phyloP scores from a whole-genome alignment of 2,797 vertebrate species.

The Labeo calbasu region DNA sequence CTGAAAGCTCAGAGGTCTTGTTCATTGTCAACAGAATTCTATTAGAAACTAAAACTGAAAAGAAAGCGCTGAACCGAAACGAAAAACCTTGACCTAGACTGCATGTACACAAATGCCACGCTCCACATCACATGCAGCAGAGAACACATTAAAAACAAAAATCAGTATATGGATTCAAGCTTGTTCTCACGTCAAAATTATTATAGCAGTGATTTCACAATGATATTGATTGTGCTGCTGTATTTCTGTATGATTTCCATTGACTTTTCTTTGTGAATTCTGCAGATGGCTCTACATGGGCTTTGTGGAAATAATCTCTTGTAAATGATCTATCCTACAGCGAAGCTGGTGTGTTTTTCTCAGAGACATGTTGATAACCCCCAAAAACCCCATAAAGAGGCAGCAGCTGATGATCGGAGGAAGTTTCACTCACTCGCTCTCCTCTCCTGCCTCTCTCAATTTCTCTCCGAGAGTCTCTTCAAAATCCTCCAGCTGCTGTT shows the following conservation, averaged over 20 bases:
- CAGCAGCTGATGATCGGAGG: background rate
- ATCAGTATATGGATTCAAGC: background rate
- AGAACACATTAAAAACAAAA: constrained; percentile 21
- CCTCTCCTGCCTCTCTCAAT: constrained; percentile 84
- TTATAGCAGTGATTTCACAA: background rate
- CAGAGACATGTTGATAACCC: background rate
- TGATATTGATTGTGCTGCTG: background rate
- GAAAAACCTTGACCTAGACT: constrained; percentile 19
- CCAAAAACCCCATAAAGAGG: background rate
- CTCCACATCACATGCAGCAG: background rate
- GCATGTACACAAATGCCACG: background rate
- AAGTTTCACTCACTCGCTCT: constrained; percentile 86
- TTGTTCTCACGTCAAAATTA: background rate
- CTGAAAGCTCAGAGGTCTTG: background rate
- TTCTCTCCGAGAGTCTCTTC: constrained; percentile 91
- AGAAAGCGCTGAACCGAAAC: background rate
- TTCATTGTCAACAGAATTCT: background rate
- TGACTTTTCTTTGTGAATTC: constrained; percentile 1
- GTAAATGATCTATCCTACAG: background rate
- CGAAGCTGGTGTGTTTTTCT: background rate
- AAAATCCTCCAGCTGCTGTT: constrained; percentile 85
- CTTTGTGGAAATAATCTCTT: background rate
- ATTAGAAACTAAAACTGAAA: background rate
- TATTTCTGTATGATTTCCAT: background rate
- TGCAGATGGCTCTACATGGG: background rate